A percentile compares a stretch with the other conserved stretches of the same genome.
Evolutionary conservation across 2,888 invertebrate species (phyloP).

Genomic region (Ophion obscuratus): DNA sequence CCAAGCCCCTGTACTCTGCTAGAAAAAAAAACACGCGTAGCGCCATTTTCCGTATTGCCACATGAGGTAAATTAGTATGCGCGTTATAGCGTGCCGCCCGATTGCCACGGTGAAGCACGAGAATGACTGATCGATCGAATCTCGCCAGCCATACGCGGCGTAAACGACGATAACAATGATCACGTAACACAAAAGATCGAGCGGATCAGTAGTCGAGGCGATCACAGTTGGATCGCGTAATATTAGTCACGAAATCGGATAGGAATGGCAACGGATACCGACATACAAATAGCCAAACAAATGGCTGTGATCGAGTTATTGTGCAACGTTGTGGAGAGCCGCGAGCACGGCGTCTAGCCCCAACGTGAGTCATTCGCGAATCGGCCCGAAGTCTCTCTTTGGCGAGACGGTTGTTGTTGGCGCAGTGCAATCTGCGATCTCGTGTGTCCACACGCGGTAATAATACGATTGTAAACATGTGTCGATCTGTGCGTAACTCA

Average conservation of each 20-base stretch:
- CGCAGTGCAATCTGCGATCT: constrained; percentile 40
- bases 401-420: constrained; percentile 21
- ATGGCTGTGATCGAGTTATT: constrained; percentile 50
- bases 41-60: neutral
- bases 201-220: constrained; percentile 3
- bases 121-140: constrained; percentile 34
- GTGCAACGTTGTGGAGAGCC: constrained; percentile 24
- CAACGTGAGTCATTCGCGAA: constrained; percentile 69
- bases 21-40: neutral
- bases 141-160: constrained; percentile 23
- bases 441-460: constrained; percentile 14
- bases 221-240: constrained; percentile 48
- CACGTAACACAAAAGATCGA: constrained; percentile 46
- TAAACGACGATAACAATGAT: constrained; percentile 56
- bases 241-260: constrained; percentile 62
- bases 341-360: constrained; percentile 11
- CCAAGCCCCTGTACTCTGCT: neutral
- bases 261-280: constrained; percentile 41
- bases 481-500: neutral
- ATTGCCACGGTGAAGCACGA: constrained; percentile 29
- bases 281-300: constrained; percentile 62
- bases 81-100: constrained; percentile 5
- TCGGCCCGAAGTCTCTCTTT: constrained; percentile 65
- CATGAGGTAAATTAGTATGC: neutral
- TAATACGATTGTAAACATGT: constrained; percentile 18